Percentiles rank a stretch among this genome's conserved stretches.
Conservation (phyloP, 2,797 vertebrate genomes). For the Scyliorhinus canicula region DNA sequence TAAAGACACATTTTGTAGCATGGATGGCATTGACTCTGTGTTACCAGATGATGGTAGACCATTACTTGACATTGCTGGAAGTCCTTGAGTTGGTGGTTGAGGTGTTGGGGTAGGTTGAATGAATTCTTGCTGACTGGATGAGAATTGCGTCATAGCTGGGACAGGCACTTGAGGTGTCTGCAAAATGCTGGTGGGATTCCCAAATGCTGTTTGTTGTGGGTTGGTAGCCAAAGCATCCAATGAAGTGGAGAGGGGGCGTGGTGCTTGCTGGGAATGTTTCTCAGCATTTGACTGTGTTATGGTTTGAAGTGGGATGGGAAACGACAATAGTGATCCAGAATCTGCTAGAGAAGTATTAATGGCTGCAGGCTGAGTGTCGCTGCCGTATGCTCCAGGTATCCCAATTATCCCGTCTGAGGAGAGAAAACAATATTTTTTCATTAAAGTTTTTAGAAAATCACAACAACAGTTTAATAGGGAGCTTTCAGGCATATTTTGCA, state of each 20-base stretch:
- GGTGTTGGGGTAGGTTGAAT: slow-evolving; percentile 62
- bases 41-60: slow-evolving; percentile 49
- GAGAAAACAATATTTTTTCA: not conserved
- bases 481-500: not conserved
- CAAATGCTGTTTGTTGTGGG: slow-evolving; percentile 56
- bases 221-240: slow-evolving; percentile 58
- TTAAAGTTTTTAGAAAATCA: not conserved
- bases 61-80: slow-evolving; percentile 58
- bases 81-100: slow-evolving; percentile 59
- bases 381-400: slow-evolving; percentile 67
- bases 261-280: slow-evolving; percentile 57
- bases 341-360: slow-evolving; percentile 58
- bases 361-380: slow-evolving; percentile 59
- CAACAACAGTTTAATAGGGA: not conserved
- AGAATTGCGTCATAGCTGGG: slow-evolving; percentile 65
- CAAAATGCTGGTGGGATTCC: slow-evolving; percentile 60
- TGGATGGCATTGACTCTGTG: slow-evolving; percentile 59
- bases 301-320: slow-evolving; percentile 57
- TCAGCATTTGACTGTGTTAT: slow-evolving; percentile 65
- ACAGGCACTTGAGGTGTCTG: slow-evolving; percentile 70
- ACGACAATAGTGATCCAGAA: slow-evolving; percentile 62
- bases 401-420: slow-evolving; percentile 47
- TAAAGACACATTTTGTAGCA: slow-evolving; percentile 75
- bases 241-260: slow-evolving; percentile 50
- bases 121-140: slow-evolving; percentile 70